Conservation (phyloP, 1,140 invertebrate species). For the Papilio helenus region DNA sequence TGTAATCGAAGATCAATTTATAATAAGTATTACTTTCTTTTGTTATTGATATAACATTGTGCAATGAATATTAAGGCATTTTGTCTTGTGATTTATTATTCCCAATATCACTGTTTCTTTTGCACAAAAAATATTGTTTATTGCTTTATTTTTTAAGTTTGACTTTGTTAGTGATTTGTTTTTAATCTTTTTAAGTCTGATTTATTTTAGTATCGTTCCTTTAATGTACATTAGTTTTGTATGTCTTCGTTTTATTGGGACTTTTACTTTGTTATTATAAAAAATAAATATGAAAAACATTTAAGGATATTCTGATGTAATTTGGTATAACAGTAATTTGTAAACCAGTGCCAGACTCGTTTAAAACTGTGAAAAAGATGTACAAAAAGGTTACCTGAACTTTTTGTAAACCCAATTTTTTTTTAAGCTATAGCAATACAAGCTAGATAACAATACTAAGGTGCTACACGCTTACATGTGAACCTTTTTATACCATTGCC, state of each 20-base stretch:
- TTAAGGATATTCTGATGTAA: neutral
- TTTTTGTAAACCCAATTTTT: conserved; percentile 60
- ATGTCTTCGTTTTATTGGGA: conserved; percentile 27
- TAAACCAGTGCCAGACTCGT: conserved; percentile 35
- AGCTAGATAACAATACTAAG: conserved; percentile 46
- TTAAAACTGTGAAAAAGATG: conserved; percentile 52
- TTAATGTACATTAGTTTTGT: conserved; percentile 41
- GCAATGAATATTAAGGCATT: conserved; percentile 18
- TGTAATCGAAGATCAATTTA: neutral
- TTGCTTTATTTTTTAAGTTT: conserved; percentile 60
- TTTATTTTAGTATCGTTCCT: conserved; percentile 63
- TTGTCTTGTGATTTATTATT: conserved; percentile 38
- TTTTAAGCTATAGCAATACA: conserved; percentile 47
- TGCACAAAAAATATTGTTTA: conserved; percentile 59
- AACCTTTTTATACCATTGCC: conserved; percentile 33
- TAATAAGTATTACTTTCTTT: conserved; percentile 12
- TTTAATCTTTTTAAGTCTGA: conserved; percentile 58
- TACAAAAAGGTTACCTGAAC: conserved; percentile 79
- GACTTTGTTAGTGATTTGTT: conserved; percentile 61
- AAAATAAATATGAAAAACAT: neutral
- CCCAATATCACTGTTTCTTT: conserved; percentile 59
- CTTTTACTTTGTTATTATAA: conserved; percentile 18
- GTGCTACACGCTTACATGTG: conserved; percentile 57
- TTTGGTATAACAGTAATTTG: conserved; percentile 1
- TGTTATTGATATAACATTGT: conserved; percentile 15